These are phyloP conservation scores for Conchocele bisecta DNA, from an alignment of 2,888 invertebrate genomes.

Conservation along the genomic window DNA sequence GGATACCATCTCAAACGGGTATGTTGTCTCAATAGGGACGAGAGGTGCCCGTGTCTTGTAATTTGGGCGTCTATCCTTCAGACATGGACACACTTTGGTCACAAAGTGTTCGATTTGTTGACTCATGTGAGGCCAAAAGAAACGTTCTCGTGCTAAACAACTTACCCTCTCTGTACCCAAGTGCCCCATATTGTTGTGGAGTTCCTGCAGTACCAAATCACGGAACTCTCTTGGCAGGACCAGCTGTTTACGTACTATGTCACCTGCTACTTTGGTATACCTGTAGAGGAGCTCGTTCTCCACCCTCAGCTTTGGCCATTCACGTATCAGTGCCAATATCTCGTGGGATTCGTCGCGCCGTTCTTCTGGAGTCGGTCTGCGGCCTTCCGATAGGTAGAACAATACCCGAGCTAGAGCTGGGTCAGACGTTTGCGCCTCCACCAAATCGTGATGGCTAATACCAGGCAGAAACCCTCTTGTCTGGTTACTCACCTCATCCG, in stretches of 20 bases:
- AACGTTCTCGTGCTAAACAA: constrained; percentile 19
- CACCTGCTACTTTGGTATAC: neutral
- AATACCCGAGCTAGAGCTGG: neutral
- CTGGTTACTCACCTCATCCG: neutral
- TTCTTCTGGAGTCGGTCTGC: neutral
- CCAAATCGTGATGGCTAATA: neutral
- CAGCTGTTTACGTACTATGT: constrained; percentile 7
- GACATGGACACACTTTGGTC: constrained; percentile 12
- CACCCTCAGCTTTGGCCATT: constrained; percentile 13
- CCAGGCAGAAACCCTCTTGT: neutral
- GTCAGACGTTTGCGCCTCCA: neutral
- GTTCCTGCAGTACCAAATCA: constrained; percentile 1
- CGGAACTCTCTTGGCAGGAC: constrained; percentile 26
- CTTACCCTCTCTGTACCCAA: constrained; percentile 13
- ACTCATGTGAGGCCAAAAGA: constrained; percentile 42
- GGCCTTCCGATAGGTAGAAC: neutral
- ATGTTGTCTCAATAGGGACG: constrained; percentile 13
- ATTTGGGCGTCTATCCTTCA: constrained; percentile 23
- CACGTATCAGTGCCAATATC: neutral
- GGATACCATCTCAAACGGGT: constrained; percentile 38
- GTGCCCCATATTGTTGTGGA: constrained; percentile 38
- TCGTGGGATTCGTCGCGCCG: neutral
- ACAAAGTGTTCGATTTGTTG: constrained; percentile 25
- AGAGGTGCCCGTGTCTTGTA: neutral
- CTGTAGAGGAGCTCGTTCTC: neutral